These are phyloP conservation scores for Andrena cerasifolii DNA, from an alignment of 1,140 invertebrate genomes.

Conservation along the genomic window DNA sequence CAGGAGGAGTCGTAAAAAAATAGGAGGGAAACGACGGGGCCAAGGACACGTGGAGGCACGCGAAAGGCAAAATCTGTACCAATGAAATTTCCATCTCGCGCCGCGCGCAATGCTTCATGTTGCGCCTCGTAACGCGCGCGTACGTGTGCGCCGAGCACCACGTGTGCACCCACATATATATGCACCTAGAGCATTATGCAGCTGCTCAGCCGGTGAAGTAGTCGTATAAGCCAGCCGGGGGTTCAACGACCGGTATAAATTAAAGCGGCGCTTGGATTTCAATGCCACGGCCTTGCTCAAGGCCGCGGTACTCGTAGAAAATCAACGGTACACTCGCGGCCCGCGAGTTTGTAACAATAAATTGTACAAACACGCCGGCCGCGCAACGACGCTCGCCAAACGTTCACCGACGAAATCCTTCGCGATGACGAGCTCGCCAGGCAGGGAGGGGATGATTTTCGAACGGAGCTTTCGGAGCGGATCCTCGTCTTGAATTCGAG, in stretches of 20 bases:
- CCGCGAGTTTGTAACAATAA: constrained; percentile 61
- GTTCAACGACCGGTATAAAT: constrained; percentile 73
- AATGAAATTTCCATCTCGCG: constrained; percentile 21
- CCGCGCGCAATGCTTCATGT: background rate
- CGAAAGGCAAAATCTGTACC: background rate
- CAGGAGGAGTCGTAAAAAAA: too few species aligned
- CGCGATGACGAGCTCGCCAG: too few species aligned
- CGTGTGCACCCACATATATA: background rate
- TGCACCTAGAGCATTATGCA: constrained; percentile 60
- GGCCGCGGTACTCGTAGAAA: constrained; percentile 68
- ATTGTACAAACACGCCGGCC: constrained; percentile 38
- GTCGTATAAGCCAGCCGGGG: constrained; percentile 61
- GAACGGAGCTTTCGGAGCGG: too few species aligned
- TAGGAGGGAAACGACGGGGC: too few species aligned
- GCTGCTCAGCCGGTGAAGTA: constrained; percentile 63
- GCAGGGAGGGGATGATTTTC: too few species aligned
- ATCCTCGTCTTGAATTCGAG: too few species aligned
- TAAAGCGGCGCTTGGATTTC: constrained; percentile 71
- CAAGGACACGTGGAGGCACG: background rate
- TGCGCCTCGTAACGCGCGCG: background rate
- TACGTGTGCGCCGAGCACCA: background rate
- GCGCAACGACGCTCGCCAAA: too few species aligned
- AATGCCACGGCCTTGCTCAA: constrained; percentile 72
- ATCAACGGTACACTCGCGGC: constrained; percentile 66
- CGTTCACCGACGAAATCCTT: too few species aligned